A percentile compares a stretch with the other conserved stretches of the same genome.
phyloP scores from a whole-genome alignment of 1,140 invertebrate genomes.

The Aphelenchoides avenae region DNA sequence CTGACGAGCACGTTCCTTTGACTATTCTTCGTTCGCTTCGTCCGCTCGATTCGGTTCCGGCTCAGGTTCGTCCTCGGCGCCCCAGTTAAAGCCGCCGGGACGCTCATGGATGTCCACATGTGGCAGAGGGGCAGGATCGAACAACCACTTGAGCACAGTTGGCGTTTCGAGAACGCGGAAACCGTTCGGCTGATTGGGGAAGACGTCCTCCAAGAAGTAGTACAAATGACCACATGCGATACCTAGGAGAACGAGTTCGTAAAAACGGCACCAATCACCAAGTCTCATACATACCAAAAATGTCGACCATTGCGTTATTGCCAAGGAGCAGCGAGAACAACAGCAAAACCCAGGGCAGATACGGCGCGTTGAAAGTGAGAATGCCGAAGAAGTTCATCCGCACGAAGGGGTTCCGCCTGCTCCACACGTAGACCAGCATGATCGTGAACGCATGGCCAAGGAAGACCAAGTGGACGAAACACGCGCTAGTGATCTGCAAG shows the following conservation, averaged over 20 bases:
- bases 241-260: slow-evolving; percentile 61
- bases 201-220: slow-evolving; percentile 96
- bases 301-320: slow-evolving; percentile 90
- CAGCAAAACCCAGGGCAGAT: slow-evolving; percentile 93
- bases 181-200: slow-evolving; percentile 84
- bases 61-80: slow-evolving; percentile 29
- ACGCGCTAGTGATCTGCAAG: slow-evolving; percentile 69
- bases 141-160: slow-evolving; percentile 73
- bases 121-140: slow-evolving; percentile 54
- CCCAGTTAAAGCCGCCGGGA: slow-evolving; percentile 56
- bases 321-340: slow-evolving; percentile 92
- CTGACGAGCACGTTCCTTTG: too few species aligned
- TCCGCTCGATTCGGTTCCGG: slow-evolving; percentile 19
- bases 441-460: slow-evolving; percentile 97
- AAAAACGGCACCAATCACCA: slow-evolving; percentile 6
- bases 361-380: slow-evolving; percentile 94
- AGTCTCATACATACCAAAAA: slow-evolving; percentile 69
- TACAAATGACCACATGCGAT: slow-evolving; percentile 98
- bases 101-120: slow-evolving; percentile 43
- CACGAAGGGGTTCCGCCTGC: slow-evolving; percentile 86
- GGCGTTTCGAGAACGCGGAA: slow-evolving; percentile 87
- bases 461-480: slow-evolving; percentile 95
- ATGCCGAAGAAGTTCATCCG: slow-evolving; percentile 98
- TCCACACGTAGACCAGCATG: slow-evolving; percentile 99
- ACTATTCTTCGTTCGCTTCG: slow-evolving; percentile 1